These are phyloP conservation scores for Eulimnadia texana DNA, from an alignment of 1,140 invertebrate genomes.

Conservation along the genomic window DNA sequence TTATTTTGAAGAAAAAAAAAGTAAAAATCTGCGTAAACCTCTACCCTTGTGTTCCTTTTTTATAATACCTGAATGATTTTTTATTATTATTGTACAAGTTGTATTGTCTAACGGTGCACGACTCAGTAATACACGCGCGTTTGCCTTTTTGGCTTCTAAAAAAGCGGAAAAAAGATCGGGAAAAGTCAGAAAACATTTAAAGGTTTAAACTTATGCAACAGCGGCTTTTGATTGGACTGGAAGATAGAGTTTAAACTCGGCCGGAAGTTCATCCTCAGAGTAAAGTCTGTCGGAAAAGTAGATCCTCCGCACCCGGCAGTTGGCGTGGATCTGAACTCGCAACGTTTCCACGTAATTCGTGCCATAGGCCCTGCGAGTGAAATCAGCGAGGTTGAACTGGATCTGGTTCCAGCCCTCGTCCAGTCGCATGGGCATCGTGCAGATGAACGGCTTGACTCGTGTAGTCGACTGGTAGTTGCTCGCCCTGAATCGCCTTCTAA, in stretches of 20 bases:
- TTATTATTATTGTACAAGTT: neutral
- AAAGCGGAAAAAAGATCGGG: neutral
- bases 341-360: conserved; percentile 99
- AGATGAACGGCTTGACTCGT: conserved; percentile 56
- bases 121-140: neutral
- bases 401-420: conserved; percentile 91
- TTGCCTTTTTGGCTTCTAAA: neutral
- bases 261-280: conserved; percentile 96
- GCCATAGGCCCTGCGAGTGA: conserved; percentile 92
- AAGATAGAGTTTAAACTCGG: conserved; percentile 96
- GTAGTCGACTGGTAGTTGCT: conserved; percentile 57
- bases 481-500: conserved; percentile 47
- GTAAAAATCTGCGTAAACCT: neutral
- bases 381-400: conserved; percentile 97
- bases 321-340: conserved; percentile 95
- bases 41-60: neutral
- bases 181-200: neutral
- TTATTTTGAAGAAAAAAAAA: too few species aligned
- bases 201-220: neutral
- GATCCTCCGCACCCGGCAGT: conserved; percentile 92
- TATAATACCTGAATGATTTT: neutral
- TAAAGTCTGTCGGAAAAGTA: conserved; percentile 98
- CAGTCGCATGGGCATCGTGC: conserved; percentile 57
- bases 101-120: neutral
- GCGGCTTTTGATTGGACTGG: conserved; percentile 66